Evolutionary conservation across 2,113 vertebrate species (phyloP).

Genomic region (Hemibagrus wyckioides): DNA sequence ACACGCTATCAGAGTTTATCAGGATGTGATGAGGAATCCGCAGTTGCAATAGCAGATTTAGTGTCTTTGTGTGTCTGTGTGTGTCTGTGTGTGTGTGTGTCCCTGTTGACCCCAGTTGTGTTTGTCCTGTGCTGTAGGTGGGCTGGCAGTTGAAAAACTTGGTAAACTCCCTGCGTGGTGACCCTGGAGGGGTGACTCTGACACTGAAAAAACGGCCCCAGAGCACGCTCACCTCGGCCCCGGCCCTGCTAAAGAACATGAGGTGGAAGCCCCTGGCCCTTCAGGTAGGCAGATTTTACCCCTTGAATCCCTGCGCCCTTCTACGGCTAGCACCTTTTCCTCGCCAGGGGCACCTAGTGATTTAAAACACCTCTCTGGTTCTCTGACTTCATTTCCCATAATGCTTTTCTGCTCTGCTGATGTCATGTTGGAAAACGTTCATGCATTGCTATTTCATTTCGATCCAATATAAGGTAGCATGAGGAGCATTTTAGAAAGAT

Average conservation of each 20-base stretch:
- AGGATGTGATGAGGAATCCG: not conserved
- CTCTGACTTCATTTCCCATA: constrained; percentile 19
- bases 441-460: not conserved
- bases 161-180: constrained; percentile 96
- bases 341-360: not conserved
- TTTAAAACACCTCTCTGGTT: not conserved
- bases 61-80: constrained; percentile 25
- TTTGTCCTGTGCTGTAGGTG: constrained; percentile 63
- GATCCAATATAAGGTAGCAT: not conserved
- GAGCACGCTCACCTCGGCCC: constrained; percentile 99
- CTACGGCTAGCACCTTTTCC: not conserved
- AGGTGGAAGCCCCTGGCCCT: constrained; percentile 99
- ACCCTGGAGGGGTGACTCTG: constrained; percentile 98
- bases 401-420: constrained; percentile 4
- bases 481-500: not conserved
- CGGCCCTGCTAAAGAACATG: constrained; percentile 99
- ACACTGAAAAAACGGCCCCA: constrained; percentile 99
- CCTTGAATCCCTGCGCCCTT: not conserved
- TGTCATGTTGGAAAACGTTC: no score
- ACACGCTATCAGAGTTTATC: not conserved
- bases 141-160: constrained; percentile 97
- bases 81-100: constrained; percentile 38
- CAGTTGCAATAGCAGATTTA: not conserved
- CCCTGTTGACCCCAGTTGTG: constrained; percentile 54
- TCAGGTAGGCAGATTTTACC: constrained; percentile 84